A percentile compares a stretch with the other conserved stretches of the same genome.
Evolutionary conservation across 2,888 invertebrate species (phyloP).

Genomic region (Pocota personata): DNA sequence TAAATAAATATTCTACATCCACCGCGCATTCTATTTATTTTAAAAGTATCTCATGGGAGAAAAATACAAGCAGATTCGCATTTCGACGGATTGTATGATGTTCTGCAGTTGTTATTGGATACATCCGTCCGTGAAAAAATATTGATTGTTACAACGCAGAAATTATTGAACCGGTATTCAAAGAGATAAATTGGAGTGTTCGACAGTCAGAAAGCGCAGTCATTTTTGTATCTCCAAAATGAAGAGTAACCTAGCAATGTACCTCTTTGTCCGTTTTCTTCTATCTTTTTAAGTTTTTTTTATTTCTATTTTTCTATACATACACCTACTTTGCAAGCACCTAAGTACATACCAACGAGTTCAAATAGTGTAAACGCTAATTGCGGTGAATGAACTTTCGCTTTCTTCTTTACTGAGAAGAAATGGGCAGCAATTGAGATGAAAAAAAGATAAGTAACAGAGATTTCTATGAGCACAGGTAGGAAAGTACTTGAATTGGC

Average conservation of each 20-base stretch:
- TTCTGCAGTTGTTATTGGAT: slow-evolving; percentile 16
- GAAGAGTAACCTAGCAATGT: slow-evolving; percentile 3
- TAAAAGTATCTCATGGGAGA: slow-evolving; percentile 16
- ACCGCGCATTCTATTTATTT: slow-evolving; percentile 22
- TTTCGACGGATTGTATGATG: not conserved
- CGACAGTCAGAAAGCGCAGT: not conserved
- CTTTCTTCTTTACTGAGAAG: not conserved
- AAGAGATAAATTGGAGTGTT: not conserved
- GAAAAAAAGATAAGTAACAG: not conserved
- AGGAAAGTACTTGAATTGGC: too few species aligned
- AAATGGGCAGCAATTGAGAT: not conserved
- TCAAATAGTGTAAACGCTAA: not conserved
- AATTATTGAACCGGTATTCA: slow-evolving; percentile 26
- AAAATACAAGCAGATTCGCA: not conserved
- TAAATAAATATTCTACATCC: slow-evolving; percentile 7
- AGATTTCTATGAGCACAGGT: not conserved
- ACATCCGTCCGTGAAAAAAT: slow-evolving; percentile 27
- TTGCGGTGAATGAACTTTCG: slow-evolving; percentile 15
- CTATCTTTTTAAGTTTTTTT: not conserved
- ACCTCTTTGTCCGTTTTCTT: not conserved
- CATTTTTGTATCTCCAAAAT: not conserved
- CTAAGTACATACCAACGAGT: not conserved
- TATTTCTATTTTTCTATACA: not conserved
- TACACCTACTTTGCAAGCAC: not conserved
- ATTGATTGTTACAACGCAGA: slow-evolving; percentile 17